Evolutionary conservation across 2,888 invertebrate genomes (phyloP).

Genomic region (Lepidonotus clava): DNA sequence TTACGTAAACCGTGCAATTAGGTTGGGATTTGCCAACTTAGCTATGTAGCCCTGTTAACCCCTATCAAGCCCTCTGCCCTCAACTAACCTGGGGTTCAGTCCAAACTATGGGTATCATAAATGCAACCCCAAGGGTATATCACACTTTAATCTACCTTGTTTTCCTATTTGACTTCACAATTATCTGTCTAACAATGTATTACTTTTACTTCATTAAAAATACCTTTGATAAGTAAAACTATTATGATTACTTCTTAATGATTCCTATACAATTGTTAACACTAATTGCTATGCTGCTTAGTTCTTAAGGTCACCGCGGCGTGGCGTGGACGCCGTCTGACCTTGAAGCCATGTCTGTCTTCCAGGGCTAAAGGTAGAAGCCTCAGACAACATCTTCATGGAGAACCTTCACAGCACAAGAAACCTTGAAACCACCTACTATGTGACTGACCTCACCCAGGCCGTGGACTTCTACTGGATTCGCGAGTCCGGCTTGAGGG

Average conservation of each 20-base stretch:
- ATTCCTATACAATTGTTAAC: not conserved
- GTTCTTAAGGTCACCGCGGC: not conserved
- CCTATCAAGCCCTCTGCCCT: not conserved
- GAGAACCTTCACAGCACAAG: constrained; percentile 72
- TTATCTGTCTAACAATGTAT: too few species aligned
- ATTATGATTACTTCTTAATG: not conserved
- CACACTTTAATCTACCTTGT: too few species aligned
- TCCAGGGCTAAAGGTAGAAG: constrained; percentile 65
- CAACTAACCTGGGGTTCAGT: too few species aligned
- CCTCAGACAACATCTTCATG: constrained; percentile 75
- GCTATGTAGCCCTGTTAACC: not conserved
- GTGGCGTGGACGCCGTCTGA: constrained; percentile 21
- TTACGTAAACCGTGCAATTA: not conserved
- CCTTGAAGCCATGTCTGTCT: constrained; percentile 21
- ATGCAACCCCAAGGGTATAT: too few species aligned
- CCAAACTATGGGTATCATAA: too few species aligned
- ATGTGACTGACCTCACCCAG: constrained; percentile 73
- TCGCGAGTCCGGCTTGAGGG: constrained; percentile 74
- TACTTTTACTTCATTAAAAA: too few species aligned
- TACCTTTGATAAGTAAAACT: too few species aligned
- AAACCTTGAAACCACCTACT: constrained; percentile 72
- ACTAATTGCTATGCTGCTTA: too few species aligned
- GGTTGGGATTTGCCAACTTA: not conserved
- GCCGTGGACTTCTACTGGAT: constrained; percentile 74
- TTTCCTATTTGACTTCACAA: too few species aligned